Base-by-base conservation (phyloP, 1,140 invertebrate genomes). In the Aplysia californica region DNA sequence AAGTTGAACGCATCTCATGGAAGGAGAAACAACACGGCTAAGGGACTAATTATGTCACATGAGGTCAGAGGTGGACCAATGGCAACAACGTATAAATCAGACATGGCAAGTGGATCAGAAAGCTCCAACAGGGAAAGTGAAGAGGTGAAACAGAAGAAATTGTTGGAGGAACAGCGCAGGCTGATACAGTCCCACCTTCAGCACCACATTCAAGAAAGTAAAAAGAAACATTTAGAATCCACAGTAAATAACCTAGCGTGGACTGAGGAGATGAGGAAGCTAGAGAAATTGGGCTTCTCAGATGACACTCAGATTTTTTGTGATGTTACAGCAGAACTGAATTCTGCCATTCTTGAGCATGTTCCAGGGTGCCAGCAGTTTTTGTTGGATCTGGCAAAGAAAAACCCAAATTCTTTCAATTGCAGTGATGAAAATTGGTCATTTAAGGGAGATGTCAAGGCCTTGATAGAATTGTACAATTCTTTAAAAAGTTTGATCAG, bases 311-410 rank as follows among this genome's bases (percentile, higher is more conserved):
- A 73, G 70, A 61, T 73, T 23, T 73, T 73, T 26, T 23, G 10
- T 35, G 29, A 5, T 41, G 26, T 73, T 23, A 38, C 70, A 26
- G 70, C 70, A 23, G 61, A 56, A 26, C 3, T 73, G 23, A 73
- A 73, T 38, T 23, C 70, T 26, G 39, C 31, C 4, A 23, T 73
- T 26, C 23, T 73, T 35, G 35, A 29, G 3, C 21, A 38, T 36
- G 38, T 73, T 39, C 56, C 70, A 23, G 70, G 70, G 0, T 73
- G 70, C 61, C 70, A 73, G 38, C 55, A 61, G 26, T 73, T 73
- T 29, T 35, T 73, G 6, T 41, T 73, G 26, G 23, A 71, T 18
- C 4, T 56, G 23, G 68, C 68, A 73, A 26, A 64, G 15, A 36
- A 73, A 3, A 1, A 26, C 6, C 6, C 1, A 29, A 4, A 39